Evolutionary conservation across 2,888 invertebrate species (phyloP), one percentile per base, ranked within the genome.

Genomic region (Mimachlamys varia): DNA sequence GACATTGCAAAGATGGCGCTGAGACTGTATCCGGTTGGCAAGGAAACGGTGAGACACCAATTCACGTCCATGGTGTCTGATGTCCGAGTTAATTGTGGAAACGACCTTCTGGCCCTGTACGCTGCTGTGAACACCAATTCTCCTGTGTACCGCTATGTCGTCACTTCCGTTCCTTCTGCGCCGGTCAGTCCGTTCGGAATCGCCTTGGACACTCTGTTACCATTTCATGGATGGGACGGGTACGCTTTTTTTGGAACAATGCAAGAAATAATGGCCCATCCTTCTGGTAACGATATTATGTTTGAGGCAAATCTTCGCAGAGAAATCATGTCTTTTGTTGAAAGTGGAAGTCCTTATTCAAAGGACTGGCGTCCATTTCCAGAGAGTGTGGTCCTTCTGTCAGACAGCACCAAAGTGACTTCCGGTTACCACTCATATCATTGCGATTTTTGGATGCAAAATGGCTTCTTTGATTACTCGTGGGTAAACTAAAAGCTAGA

Each of bases 21-120:
- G 22, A 91, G 91, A 22, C 89, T 94, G 22, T 95, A 95, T 89
- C 93, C 94, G 27, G 22, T 91, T 87, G 33, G 92, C 44, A 13
- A 90, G 19, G 89, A 91, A 19, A 93, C 94, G 10, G 95, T 96
- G 0, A 95, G 95, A 89, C 94, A 94, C 89, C 94, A 95, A 87
- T 94, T 95, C 88, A 94, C 95, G 17, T 94, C 94, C 55, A 95
- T 96, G 95, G 95, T 95, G 4, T 94, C 95, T 12, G 96, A 96
- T 89, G 91, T 96, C 12, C 92, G 95, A 0, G 94, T 94, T 44
- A 94, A 94, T 10, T 96, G 96, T 92, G 95, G 95, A 3, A 94
- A 94, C 15, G 94, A 95, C 89, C 91, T 93, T 10, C 88, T 95
- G 89, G 91, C 94, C 0, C 87, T 92, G 22, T 89, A 93, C 0